Conservation (phyloP, 37 sponge, comb jelly and placozoan species). For the Geodia barretti region DNA sequence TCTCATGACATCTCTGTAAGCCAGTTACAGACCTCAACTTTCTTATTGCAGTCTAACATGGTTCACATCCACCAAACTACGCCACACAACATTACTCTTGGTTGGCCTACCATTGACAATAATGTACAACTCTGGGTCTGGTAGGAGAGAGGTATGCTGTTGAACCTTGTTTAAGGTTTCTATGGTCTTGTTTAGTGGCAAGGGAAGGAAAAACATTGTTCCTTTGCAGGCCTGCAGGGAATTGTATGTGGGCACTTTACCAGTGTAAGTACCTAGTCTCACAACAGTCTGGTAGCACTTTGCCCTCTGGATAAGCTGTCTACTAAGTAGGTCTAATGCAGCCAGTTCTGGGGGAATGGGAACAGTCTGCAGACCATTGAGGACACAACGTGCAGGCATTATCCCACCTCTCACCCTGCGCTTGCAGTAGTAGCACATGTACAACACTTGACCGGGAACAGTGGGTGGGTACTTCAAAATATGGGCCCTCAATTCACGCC, state of each 20-base stretch:
- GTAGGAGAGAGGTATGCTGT: neutral
- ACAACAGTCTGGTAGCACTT: conserved; percentile 62
- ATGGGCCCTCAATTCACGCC: conserved; percentile 35
- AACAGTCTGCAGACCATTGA: conserved; percentile 51
- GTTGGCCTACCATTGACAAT: conserved; percentile 43
- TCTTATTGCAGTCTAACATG: conserved; percentile 8
- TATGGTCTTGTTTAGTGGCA: conserved; percentile 43
- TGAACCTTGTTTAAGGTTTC: conserved; percentile 28
- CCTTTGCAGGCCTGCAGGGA: conserved; percentile 52
- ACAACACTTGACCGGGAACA: conserved; percentile 3
- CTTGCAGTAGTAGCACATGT: conserved; percentile 60
- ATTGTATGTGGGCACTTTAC: conserved; percentile 50
- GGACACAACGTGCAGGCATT: conserved; percentile 58
- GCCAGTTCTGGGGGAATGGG: conserved; percentile 50
- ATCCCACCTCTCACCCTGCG: conserved; percentile 20
- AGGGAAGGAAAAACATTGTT: conserved; percentile 51
- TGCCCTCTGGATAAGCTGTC: conserved; percentile 55
- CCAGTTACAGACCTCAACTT: conserved; percentile 24
- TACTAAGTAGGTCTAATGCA: conserved; percentile 34
- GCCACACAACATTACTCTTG: conserved; percentile 49
- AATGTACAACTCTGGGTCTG: conserved; percentile 42
- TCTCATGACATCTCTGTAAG: conserved; percentile 38
- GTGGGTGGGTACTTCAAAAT: conserved; percentile 1
- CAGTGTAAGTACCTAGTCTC: conserved; percentile 57
- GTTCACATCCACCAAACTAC: conserved; percentile 30